These are phyloP conservation scores for Sinelater perroti DNA, from an alignment of 2,888 invertebrate species.

Conservation along the genomic window DNA sequence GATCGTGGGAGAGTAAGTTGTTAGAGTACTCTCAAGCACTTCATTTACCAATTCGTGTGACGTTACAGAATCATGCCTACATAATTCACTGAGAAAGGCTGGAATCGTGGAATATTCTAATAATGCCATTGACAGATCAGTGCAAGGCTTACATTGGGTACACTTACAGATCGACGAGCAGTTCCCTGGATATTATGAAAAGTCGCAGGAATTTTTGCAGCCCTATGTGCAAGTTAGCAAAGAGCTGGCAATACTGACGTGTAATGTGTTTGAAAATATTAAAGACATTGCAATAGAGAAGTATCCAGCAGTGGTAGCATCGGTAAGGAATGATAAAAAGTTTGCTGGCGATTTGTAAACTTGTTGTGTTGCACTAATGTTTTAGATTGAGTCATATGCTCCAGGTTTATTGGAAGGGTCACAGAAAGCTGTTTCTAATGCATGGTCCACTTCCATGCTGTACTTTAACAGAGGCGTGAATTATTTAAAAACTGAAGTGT, in stretches of 20 bases:
- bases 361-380: slow-evolving; percentile 37
- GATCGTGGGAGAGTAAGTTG: slow-evolving; percentile 75
- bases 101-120: slow-evolving; percentile 73
- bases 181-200: slow-evolving; percentile 72
- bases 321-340: too few relatives aligned
- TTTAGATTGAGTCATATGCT: slow-evolving; percentile 74
- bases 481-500: slow-evolving; percentile 77
- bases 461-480: slow-evolving; percentile 65
- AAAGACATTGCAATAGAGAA: slow-evolving; percentile 48
- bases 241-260: slow-evolving; percentile 66
- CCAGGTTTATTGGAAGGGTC: slow-evolving; percentile 76
- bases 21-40: not conserved
- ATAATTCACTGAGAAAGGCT: slow-evolving; percentile 70
- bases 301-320: slow-evolving; percentile 63
- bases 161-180: slow-evolving; percentile 74
- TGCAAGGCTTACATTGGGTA: slow-evolving; percentile 69
- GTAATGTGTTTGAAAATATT: slow-evolving; percentile 59
- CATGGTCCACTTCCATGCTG: slow-evolving; percentile 63
- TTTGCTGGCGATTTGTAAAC: too few relatives aligned
- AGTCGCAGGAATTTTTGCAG: slow-evolving; percentile 64
- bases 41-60: not conserved
- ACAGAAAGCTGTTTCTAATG: slow-evolving; percentile 60
- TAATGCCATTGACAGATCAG: slow-evolving; percentile 68
- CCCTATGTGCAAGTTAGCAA: slow-evolving; percentile 71
- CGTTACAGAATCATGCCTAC: slow-evolving; percentile 64